Percentiles rank a stretch among this genome's conserved stretches.
Conservation (phyloP, 2,797 vertebrate species). For the Pterois miles region DNA sequence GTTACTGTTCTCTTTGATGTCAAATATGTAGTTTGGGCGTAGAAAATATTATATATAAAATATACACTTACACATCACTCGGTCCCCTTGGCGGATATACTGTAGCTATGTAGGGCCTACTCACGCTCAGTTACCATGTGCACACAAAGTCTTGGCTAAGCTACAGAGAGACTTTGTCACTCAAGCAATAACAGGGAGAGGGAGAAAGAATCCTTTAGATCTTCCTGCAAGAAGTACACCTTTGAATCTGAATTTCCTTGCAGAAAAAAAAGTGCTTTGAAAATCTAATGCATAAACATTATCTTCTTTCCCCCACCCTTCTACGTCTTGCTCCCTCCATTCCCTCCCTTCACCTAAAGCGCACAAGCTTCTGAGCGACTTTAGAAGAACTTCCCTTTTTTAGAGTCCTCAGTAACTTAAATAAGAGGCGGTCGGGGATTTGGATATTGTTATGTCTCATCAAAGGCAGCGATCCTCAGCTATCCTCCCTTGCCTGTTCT, state of each 20-base stretch:
- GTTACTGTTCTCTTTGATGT: constrained; percentile 70
- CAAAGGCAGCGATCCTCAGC: constrained; percentile 83
- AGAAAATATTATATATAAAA: constrained; percentile 69
- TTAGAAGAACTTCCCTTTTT: constrained; percentile 85
- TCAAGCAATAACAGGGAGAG: constrained; percentile 83
- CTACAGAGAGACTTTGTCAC: constrained; percentile 85
- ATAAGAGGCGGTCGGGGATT: constrained; percentile 85
- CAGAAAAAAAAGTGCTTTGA: constrained; percentile 85
- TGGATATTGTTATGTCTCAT: constrained; percentile 88
- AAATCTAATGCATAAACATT: constrained; percentile 90
- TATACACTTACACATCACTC: constrained; percentile 62
- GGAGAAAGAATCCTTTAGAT: constrained; percentile 84
- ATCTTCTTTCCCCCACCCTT: constrained; percentile 69
- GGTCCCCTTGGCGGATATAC: constrained; percentile 54
- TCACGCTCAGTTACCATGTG: constrained; percentile 72
- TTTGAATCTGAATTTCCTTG: constrained; percentile 88
- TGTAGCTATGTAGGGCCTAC: constrained; percentile 68
- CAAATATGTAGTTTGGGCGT: constrained; percentile 67
- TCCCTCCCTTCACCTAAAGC: constrained; percentile 84
- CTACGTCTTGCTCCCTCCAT: constrained; percentile 70
- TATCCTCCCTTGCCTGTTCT: constrained; percentile 77
- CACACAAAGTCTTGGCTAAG: constrained; percentile 82
- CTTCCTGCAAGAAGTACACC: constrained; percentile 85
- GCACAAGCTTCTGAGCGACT: constrained; percentile 83
- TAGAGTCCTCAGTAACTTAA: constrained; percentile 86